Evolutionary conservation across 2,113 vertebrate species (phyloP), one percentile per base, ranked within the genome.

Genomic region (Hippocampus abdominalis): DNA sequence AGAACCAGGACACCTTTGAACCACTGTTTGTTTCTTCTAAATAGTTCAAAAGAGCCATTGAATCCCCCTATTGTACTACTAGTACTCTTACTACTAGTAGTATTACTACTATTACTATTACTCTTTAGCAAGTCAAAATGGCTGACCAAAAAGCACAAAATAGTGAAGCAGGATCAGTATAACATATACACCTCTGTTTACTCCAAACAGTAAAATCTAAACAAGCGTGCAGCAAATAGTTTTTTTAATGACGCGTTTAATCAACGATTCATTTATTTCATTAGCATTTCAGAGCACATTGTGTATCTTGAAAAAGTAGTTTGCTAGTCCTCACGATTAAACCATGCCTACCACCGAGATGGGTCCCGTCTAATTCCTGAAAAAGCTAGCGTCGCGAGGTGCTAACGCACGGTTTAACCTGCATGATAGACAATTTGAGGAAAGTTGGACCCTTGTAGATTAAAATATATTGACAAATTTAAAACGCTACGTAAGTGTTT

Each of bases 341-440:
- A 76, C 65, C 75, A 62, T 46, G 18, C 60, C 60, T 62, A 42
- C 36, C 64, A 79, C 76, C 68, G 53, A 74, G 61, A 76, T 64
- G 29, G 85, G 79, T 7, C 2, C 76, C 0, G 89, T 80, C 89
- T 90, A 90, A 46, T 86, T 84, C 85, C 88, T 85, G 88, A 70
- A 76, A 56, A 60, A 60, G 11, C 13, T 27, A 15, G 8, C 81
- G 68, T 75, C 76, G 59, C 64, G 39, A 32, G 25, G 42, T 39
- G 69, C 57, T 18, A 46, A 10, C 46, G 11, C 7, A 64, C 60
- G 0, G 7, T n/a, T 66, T 27, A 32, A 27, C 2, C 44, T 0
- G 6, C 69, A 42, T 8, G 48, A 6, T 16, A 9, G 8, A 15
- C 3, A 23, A 12, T 46, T 27, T 27, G 4, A 27, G 15, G 63